Evolutionary conservation across 2,797 vertebrate genomes (phyloP), one percentile per base, ranked within the genome.

Genomic region (Enoplosus armatus): DNA sequence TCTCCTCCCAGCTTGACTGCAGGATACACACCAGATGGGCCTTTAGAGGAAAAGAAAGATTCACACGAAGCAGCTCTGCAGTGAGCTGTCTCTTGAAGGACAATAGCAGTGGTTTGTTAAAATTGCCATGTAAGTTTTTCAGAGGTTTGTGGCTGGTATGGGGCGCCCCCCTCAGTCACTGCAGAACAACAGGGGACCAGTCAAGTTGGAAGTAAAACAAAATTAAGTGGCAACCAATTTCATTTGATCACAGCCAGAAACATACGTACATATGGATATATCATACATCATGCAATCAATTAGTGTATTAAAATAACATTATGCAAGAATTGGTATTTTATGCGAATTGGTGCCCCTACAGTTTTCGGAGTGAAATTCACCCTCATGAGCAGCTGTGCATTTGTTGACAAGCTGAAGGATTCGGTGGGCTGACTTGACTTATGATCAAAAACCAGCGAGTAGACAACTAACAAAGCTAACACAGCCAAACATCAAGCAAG

Each of bases 1-100:
- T 91, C 85, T 90, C 87, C 76, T 89, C 89, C 80, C 87, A 87
- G 91, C 85, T 87, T 87, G 91, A 91, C 75, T 90, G 79, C 79
- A 87, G 88, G 80, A 92, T 79, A 77, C 79, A 55, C 68, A 88
- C 74, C 91, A 93, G 90, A 94, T 93, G 92, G 88, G 81, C 83
- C 79, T 75, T 87, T 59, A 77, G 87, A 88, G 83, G 55, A 59
- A 67, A 67, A 68, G 56, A 58, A 84, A 68, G 77, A 83, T 74
- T 72, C 43, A 62, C 70, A 68, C 26, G 43, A 81, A 79, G 79
- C 70, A 31, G 62, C 68, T 74, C 80, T 50, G 73, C 72, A 45
- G 77, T 63, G 39, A 79, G 78, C 66, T 9, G 51, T 43, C 47
- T 64, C 54, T 74, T 59, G 66, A 50, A 65, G 76, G 75, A 61